Evolutionary conservation across 2,797 vertebrate genomes (phyloP).

Genomic region (Enteromius thamalakanensis): DNA sequence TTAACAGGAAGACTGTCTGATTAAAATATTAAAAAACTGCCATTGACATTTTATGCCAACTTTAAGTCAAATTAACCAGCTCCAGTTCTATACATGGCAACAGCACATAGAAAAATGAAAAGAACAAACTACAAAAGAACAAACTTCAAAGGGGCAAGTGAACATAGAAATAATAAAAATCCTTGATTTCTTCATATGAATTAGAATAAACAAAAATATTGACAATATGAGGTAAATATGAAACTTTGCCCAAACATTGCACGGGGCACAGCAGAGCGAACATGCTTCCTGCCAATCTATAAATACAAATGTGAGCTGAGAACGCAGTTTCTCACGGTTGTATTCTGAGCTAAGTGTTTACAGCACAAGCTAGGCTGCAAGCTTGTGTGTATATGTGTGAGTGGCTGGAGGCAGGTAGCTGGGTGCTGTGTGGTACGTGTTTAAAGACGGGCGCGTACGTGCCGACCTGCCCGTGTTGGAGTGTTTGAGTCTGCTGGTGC

Average conservation of each 20-base stretch:
- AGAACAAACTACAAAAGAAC: background rate
- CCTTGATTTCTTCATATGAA: too few relatives aligned
- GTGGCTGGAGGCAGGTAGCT: conserved; percentile 35
- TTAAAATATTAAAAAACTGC: background rate
- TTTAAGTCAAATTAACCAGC: background rate
- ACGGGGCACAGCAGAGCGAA: conserved; percentile 1
- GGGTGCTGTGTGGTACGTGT: conserved; percentile 66
- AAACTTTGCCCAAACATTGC: conserved; percentile 22
- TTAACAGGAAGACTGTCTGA: background rate
- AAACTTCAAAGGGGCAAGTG: background rate
- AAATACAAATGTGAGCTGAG: conserved; percentile 13
- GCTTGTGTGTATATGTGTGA: conserved; percentile 37
- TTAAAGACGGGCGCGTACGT: conserved; percentile 69
- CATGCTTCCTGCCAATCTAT: conserved; percentile 18
- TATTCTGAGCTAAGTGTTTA: conserved; percentile 20
- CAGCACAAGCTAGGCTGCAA: conserved; percentile 24
- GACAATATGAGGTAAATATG: background rate
- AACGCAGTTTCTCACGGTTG: conserved; percentile 44
- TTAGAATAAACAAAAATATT: background rate
- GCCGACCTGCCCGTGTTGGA: conserved; percentile 67
- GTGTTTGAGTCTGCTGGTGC: conserved; percentile 52
- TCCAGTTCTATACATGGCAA: background rate
- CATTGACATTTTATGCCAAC: background rate
- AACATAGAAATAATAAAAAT: background rate
- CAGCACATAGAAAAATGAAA: background rate